These are phyloP conservation scores for Pluvialis apricaria DNA, from an alignment of 2,113 vertebrate species.

Conservation along the genomic window DNA sequence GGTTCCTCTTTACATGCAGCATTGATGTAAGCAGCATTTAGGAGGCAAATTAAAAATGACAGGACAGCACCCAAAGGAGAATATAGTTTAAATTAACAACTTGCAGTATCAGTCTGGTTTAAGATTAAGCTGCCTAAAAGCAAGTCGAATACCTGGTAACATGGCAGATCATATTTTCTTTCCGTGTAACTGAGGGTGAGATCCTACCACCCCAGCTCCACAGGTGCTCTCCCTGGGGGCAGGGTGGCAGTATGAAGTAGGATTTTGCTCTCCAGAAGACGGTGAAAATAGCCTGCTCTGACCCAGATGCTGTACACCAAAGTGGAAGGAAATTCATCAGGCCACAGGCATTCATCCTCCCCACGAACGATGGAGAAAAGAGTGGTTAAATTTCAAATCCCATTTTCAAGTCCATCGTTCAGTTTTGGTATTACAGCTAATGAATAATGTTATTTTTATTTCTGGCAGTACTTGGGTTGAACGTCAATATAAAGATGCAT, in stretches of 20 bases:
- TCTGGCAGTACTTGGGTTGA: neutral
- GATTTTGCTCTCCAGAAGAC: neutral
- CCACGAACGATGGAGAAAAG: neutral
- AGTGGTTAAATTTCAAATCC: neutral
- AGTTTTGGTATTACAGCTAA: neutral
- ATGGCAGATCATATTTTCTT: neutral
- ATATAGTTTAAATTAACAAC: slow-evolving; percentile 42
- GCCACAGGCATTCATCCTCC: rapidly evolving
- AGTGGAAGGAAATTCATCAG: neutral
- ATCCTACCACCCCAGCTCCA: neutral
- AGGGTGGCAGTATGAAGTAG: neutral
- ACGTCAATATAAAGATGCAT: neutral
- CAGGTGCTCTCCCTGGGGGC: neutral
- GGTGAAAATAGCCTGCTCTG: neutral
- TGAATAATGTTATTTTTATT: neutral
- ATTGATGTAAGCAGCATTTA: neutral
- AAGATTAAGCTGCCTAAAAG: neutral
- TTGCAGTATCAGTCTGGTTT: neutral
- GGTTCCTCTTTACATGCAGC: neutral
- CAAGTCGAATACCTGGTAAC: neutral
- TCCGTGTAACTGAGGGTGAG: neutral
- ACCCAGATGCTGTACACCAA: neutral
- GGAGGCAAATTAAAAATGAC: slow-evolving; percentile 23
- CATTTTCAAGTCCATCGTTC: neutral
- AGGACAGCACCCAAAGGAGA: slow-evolving; percentile 18